Evolutionary conservation across 2,113 vertebrate species (phyloP), one percentile per base, ranked within the genome.

Genomic region (Oceanodroma tethys): DNA sequence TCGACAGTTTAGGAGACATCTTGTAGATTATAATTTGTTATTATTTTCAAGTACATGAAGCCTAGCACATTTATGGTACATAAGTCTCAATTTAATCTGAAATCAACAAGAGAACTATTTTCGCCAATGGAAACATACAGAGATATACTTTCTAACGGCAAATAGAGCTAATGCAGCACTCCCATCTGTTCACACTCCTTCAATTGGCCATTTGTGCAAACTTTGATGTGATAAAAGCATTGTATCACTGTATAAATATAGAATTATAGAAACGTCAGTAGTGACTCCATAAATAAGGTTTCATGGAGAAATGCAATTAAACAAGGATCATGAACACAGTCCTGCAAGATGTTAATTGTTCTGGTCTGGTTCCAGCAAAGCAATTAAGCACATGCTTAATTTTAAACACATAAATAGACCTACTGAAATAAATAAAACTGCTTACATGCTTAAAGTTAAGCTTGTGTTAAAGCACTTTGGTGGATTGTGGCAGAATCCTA

Each of bases 121-220:
- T 95, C 86, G 88, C 92, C 81, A 92, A 48, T 89, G 96, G 94
- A 97, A 97, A 92, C 19, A 13, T 56, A 88, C 16, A 90, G 86
- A 95, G 95, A 96, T 86, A 70, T 17, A 95, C 56, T 97, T 95
- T 96, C 95, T 96, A 93, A 97, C 14, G 6, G 95, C 96, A 98
- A 97, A 98, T 94, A 97, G 66, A 96, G 89, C 93, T 97, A 98
- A 98, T 97, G 97, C 92, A 96, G 89, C 90, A 92, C 86, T 95
- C 95, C 97, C 97, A 98, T 98, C 97, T 98, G 97, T 94, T 97
- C 92, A 76, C 97, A 96, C 97, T 96, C 92, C 75, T 95, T 93
- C 47, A 91, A 96, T 83, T 96, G 96, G 92, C 95, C 95, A 97
- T 94, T 97, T 97, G 96, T 88, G 96, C 94, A 93, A 95, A 92